Evolutionary conservation across 2,113 vertebrate genomes (phyloP).

Genomic region (Entosphenus tridentatus): DNA sequence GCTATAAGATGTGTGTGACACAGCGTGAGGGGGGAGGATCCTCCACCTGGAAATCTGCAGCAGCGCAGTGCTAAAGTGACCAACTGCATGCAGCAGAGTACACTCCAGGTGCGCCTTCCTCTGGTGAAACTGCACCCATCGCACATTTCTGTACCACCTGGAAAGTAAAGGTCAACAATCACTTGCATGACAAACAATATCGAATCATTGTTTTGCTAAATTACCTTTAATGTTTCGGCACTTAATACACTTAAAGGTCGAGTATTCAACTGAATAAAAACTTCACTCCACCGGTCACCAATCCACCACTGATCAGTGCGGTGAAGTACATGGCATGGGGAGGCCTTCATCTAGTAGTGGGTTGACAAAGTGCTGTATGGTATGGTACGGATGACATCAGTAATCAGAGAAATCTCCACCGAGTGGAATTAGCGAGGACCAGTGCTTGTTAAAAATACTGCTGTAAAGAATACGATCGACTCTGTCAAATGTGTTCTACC

Average conservation of each 20-base stretch:
- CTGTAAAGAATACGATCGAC: too few species aligned
- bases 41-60: slow-evolving; percentile 28
- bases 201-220: background rate
- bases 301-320: background rate
- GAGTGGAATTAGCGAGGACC: too few species aligned
- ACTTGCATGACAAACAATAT: background rate
- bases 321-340: background rate
- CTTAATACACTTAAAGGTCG: too few species aligned
- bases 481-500: slow-evolving; percentile 16
- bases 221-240: too few species aligned
- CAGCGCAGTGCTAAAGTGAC: slow-evolving; percentile 34
- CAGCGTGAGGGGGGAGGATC: background rate
- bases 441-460: too few species aligned
- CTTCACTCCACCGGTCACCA: background rate
- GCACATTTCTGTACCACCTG: slow-evolving; percentile 30
- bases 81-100: slow-evolving; percentile 24
- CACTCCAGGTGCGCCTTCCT: slow-evolving; percentile 15
- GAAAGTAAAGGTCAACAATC: background rate
- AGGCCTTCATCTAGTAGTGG: background rate
- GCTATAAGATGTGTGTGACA: background rate
- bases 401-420: slow-evolving; percentile 1
- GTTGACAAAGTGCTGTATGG: background rate
- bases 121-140: slow-evolving; percentile 14
- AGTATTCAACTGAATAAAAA: background rate
- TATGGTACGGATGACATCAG: background rate